Evolutionary conservation across 1,140 invertebrate genomes (phyloP).

Genomic region (Drosophila virilis): DNA sequence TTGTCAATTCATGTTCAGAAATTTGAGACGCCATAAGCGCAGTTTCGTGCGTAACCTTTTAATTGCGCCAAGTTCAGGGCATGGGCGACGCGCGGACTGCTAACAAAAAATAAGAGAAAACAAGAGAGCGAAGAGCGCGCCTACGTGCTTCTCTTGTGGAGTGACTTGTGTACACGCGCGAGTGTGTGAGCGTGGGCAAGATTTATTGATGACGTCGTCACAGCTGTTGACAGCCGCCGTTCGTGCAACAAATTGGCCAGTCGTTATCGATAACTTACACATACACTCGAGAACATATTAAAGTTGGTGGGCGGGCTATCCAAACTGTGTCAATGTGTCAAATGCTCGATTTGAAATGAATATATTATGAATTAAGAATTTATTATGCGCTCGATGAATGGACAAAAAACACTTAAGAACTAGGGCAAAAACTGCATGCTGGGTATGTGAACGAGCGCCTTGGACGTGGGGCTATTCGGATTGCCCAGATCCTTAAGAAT

Average conservation of each 20-base stretch:
- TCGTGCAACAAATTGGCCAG: conserved; percentile 47
- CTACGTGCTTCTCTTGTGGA: not conserved
- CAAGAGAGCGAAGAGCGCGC: conserved; percentile 19
- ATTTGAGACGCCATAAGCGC: conserved; percentile 3
- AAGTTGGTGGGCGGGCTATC: conserved; percentile 18
- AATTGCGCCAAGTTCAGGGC: not conserved
- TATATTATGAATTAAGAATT: conserved; percentile 38
- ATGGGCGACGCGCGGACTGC: conserved; percentile 20
- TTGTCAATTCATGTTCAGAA: no score
- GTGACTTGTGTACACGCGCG: not conserved
- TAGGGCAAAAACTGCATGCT: conserved; percentile 80
- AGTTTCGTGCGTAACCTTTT: conserved; percentile 11
- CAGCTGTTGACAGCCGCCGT: conserved; percentile 40
- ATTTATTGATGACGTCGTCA: conserved; percentile 36
- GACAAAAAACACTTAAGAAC: conserved; percentile 33
- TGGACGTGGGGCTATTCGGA: conserved; percentile 74
- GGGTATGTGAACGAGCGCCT: conserved; percentile 71
- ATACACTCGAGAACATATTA: not conserved
- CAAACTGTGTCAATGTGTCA: conserved; percentile 72
- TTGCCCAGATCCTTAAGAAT: conserved; percentile 79
- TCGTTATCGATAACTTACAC: conserved; percentile 55
- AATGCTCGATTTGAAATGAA: conserved; percentile 30
- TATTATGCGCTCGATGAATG: conserved; percentile 36
- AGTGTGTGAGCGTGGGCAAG: not conserved
- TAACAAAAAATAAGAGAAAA: conserved; percentile 25